A percentile compares a stretch with the other conserved stretches of the same genome.
Evolutionary conservation across 2,888 invertebrate genomes (phyloP).

Genomic region (Bombylius discolor): DNA sequence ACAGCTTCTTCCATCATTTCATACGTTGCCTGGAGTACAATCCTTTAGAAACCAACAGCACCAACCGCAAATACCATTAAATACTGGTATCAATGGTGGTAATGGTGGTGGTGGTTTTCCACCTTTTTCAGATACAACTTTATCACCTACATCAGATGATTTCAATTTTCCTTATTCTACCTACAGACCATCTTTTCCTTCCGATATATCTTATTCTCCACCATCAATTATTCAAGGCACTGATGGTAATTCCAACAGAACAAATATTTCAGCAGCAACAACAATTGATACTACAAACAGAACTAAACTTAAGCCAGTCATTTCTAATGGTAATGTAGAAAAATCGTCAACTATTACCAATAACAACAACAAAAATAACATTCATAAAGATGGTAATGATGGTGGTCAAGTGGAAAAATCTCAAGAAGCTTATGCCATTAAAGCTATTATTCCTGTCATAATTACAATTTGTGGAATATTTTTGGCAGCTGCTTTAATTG

Average conservation of each 20-base stretch:
- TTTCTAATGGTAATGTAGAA: background rate
- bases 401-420: slow-evolving; percentile 18
- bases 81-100: slow-evolving; percentile 11
- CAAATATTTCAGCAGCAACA: background rate
- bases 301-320: background rate
- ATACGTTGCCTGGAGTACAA: slow-evolving; percentile 32
- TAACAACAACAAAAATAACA: slow-evolving; percentile 23
- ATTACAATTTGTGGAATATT: slow-evolving; percentile 56
- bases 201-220: background rate
- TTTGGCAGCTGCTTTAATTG: slow-evolving; percentile 50
- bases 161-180: background rate
- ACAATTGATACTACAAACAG: background rate
- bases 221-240: background rate
- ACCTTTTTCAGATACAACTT: background rate
- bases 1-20: slow-evolving; percentile 31
- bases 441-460: slow-evolving; percentile 55
- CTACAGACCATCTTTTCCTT: background rate
- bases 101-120: slow-evolving; percentile 2
- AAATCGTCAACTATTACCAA: background rate
- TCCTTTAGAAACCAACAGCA: slow-evolving; percentile 25
- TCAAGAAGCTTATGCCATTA: slow-evolving; percentile 42
- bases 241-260: background rate
- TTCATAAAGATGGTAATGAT: slow-evolving; percentile 17
- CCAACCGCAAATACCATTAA: slow-evolving; percentile 10
- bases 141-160: slow-evolving; percentile 30